A percentile compares a stretch with the other conserved stretches of the same genome.
Conservation (phyloP, 2,888 invertebrate genomes). For the Chrysina gloriosa region DNA sequence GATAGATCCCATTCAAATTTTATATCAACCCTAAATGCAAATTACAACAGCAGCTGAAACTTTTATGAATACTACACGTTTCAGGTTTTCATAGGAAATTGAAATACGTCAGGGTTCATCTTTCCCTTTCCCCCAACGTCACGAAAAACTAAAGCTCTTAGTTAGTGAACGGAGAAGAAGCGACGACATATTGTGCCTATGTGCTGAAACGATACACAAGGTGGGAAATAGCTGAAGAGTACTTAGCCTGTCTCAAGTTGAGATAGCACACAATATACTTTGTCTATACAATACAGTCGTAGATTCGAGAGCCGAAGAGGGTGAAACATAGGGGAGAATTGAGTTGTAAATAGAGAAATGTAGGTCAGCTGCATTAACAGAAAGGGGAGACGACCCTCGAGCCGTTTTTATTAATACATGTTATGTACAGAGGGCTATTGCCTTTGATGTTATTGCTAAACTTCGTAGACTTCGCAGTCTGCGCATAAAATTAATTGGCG, state of each 20-base stretch:
- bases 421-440: constrained; percentile 1
- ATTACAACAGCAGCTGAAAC: not conserved
- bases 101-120: not conserved
- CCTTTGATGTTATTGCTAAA: constrained; percentile 23
- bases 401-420: constrained; percentile 31
- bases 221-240: constrained; percentile 32
- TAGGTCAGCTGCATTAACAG: constrained; percentile 42
- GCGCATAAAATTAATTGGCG: not conserved
- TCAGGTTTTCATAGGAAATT: not conserved
- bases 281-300: constrained; percentile 30
- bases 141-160: constrained; percentile 5
- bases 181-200: not conserved
- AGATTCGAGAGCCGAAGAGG: constrained; percentile 35
- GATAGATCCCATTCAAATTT: not conserved
- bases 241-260: constrained; percentile 38
- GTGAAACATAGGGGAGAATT: constrained; percentile 42
- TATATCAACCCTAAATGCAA: not conserved
- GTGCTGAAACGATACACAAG: constrained; percentile 1
- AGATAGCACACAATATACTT: constrained; percentile 34
- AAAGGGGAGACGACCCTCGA: constrained; percentile 27
- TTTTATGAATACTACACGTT: constrained; percentile 1
- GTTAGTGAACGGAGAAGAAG: not conserved
- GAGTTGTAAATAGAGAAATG: constrained; percentile 43
- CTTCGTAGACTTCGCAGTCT: not conserved
- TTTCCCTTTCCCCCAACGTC: not conserved